Percentiles rank a stretch among this genome's conserved stretches.
phyloP scores from a whole-genome alignment of 2,888 invertebrate species.

The Clanis bilineata region DNA sequence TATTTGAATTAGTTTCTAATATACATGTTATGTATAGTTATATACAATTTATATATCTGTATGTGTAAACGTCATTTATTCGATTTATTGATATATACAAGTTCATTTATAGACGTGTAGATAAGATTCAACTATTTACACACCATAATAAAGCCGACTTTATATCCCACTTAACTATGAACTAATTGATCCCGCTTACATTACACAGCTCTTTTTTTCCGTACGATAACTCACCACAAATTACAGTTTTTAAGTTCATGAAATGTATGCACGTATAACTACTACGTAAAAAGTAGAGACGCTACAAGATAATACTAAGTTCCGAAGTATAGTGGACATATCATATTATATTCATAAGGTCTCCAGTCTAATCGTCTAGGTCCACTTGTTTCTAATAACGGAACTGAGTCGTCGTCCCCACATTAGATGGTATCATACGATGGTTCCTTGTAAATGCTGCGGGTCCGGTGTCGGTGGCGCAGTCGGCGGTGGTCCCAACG shows the following conservation, averaged over 20 bases:
- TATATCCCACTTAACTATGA: conserved; percentile 61
- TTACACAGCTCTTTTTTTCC: conserved; percentile 65
- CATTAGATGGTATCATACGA: conserved; percentile 97
- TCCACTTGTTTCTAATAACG: conserved; percentile 88
- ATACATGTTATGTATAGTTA: conserved; percentile 19
- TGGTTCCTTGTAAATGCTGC: conserved; percentile 93
- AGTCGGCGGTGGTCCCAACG: conserved; percentile 58
- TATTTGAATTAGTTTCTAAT: conserved; percentile 23
- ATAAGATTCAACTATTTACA: conserved; percentile 41
- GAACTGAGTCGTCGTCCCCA: conserved; percentile 94
- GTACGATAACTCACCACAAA: conserved; percentile 28
- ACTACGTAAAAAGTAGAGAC: conserved; percentile 60
- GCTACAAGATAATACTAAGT: conserved; percentile 51
- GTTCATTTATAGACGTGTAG: conserved; percentile 11
- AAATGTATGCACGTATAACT: conserved; percentile 21
- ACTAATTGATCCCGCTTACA: conserved; percentile 80
- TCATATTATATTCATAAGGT: conserved; percentile 4
- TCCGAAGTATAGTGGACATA: conserved; percentile 42
- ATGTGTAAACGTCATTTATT: conserved; percentile 34
- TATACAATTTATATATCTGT: conserved; percentile 19
- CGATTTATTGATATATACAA: conserved; percentile 33
- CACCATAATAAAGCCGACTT: conserved; percentile 47
- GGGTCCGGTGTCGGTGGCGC: conserved; percentile 78
- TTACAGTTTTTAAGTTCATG: conserved; percentile 10
- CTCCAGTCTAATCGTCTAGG: conserved; percentile 57